These are phyloP conservation scores for Digitonthophagus gazella DNA, from an alignment of 2,888 invertebrate genomes.

Conservation along the genomic window DNA sequence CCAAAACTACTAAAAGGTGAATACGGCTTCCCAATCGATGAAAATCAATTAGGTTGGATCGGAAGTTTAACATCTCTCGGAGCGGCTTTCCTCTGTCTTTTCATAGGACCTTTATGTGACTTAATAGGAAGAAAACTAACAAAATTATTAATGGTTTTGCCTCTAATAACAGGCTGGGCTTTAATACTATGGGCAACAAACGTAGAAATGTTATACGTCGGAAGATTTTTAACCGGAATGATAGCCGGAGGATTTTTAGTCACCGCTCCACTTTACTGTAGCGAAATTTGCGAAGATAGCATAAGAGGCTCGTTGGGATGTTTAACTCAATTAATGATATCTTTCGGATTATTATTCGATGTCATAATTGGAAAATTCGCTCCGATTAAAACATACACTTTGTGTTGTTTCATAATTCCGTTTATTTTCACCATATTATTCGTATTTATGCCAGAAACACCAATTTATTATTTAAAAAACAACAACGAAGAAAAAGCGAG, in stretches of 20 bases:
- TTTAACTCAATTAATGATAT: constrained; percentile 79
- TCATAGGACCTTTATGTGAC: constrained; percentile 68
- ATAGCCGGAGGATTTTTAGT: constrained; percentile 76
- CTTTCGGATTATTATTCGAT: constrained; percentile 72
- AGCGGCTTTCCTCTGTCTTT: constrained; percentile 66
- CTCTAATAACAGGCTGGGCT: constrained; percentile 69
- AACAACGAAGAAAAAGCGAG: constrained; percentile 63
- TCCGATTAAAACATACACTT: constrained; percentile 59
- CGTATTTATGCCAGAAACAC: constrained; percentile 81
- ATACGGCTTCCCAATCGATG: constrained; percentile 57
- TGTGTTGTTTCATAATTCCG: constrained; percentile 63
- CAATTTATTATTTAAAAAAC: constrained; percentile 65
- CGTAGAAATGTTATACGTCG: constrained; percentile 59
- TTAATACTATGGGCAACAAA: constrained; percentile 64
- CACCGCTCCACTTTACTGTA: constrained; percentile 75
- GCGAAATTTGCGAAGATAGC: constrained; percentile 77
- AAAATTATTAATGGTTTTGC: constrained; percentile 60
- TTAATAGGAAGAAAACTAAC: constrained; percentile 66
- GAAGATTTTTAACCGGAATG: constrained; percentile 66
- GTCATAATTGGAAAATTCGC: constrained; percentile 66
- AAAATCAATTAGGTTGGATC: constrained; percentile 64
- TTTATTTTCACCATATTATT: constrained; percentile 65
- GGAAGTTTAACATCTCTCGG: constrained; percentile 67
- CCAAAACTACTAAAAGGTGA: constrained; percentile 50
- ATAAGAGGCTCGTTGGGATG: constrained; percentile 80